Evolutionary conservation across 2,113 vertebrate species (phyloP), one percentile per base, ranked within the genome.

Genomic region (Paraplagusia blochii): DNA sequence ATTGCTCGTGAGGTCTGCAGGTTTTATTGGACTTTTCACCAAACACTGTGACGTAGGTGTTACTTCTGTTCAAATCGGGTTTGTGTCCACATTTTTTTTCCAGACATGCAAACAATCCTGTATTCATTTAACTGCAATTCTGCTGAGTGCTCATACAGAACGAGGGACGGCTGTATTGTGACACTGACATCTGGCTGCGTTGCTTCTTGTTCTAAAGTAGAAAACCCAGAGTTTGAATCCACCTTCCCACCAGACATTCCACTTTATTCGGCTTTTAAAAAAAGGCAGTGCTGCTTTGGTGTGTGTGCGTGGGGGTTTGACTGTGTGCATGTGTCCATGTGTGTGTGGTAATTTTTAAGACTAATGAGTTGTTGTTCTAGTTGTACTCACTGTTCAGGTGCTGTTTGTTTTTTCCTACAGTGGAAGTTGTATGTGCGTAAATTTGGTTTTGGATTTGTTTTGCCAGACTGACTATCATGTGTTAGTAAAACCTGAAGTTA

Each of bases 11-110:
- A 84, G 89, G 88, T 88, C 90, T 90, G 76, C 88, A 88, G 88
- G 87, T 88, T 89, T 87, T 89, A 89, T 88, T 88, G 82, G 90
- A 88, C 85, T 90, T 89, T 91, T 88, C 87, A 90, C 88, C 87
- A 87, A 89, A 85, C 88, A 90, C 88, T 91, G 89, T 90, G 89
- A 90, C 83, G 84, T 87, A 82, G 85, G 72, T 79, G 77, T 85
- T 88, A 70, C 85, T 84, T 89, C 81, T 74, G 67, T 69, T 73
- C 67, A 68, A 73, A 35, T 74, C 75, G 52, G 29, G 15, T 75
- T 83, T 68, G 80, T 44, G 56, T 66, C 80, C 78, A 69, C 36
- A 66, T 76, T 69, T 80, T 76, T 69, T 80, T 77, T 52, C 66
- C 11, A 82, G 72, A 80, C 56, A 72, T 52, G 12, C 44, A 33